Base-by-base conservation (phyloP, 2,113 vertebrate genomes). In the Odontophorus gujanensis region DNA sequence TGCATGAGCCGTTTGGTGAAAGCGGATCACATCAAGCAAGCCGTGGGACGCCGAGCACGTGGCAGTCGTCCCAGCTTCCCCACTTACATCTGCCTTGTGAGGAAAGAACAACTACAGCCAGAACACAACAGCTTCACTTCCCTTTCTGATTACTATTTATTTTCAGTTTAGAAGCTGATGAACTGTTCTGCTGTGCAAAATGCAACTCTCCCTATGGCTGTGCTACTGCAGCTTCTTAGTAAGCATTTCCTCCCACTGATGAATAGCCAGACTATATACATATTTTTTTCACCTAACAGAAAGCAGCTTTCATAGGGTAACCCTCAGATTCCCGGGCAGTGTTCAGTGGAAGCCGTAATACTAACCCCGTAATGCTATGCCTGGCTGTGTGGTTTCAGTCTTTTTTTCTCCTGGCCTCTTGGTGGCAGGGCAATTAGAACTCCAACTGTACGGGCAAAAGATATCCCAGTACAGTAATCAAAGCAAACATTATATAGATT, bases 341-440 rank as follows among this genome's bases (percentile, higher is more conserved):
- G 14, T 85, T 55, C 1, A 6, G 47, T 43, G 75, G 67, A 7
- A 76, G 68, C 40, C 48, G 36, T 38, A 28, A 53, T 28, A 26
- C 51, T 53, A 28, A 76, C 71, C 48, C 59, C 67, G 63, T 59
- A 85, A 85, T 3, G 5, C 63, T 45, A 89, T 81, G 87, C 34
- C 50, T 63, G 36, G 59, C 81, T 89, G 19, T 66, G 32, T 36
- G 58, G 69, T 91, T 95, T 76, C 81, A 71, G 63, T 55, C 81
- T 85, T 95, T 96, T 91, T 89, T 91, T 72, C 51, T 87, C 18
- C 73, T 72, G 61, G 82, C 59, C 72, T 94, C 76, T 88, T 91
- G 90, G 87, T 90, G 92, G 87, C 89, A 94, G 87, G 69, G 80
- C 73, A 94, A 94, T 92, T 86, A 95, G 79, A 91, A 65, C 75